phyloP scores from a whole-genome alignment of 2,797 vertebrate genomes.

The Myotis planiceps region DNA sequence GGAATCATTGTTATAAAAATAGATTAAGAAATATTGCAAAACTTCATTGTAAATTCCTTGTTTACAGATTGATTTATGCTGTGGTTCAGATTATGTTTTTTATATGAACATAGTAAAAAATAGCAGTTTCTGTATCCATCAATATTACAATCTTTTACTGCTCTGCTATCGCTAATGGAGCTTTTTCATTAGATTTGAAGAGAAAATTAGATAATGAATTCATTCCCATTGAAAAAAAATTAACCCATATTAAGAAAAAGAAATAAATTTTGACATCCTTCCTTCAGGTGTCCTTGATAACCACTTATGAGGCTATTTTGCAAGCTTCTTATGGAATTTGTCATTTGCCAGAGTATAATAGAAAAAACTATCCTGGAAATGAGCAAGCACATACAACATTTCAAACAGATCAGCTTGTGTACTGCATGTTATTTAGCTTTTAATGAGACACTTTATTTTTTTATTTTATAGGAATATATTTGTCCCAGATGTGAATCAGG shows the following conservation, averaged over 20 bases:
- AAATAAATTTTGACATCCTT: background rate
- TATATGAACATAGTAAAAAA: background rate
- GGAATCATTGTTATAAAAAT: conserved; percentile 24
- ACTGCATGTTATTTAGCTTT: background rate
- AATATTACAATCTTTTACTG: background rate
- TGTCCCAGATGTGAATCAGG: conserved; percentile 97
- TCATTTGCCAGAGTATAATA: conserved; percentile 4
- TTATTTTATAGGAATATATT: conserved; percentile 92
- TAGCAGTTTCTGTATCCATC: background rate
- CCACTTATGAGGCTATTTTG: conserved; percentile 12
- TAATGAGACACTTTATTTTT: conserved; percentile 59
- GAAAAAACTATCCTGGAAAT: background rate
- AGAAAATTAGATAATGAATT: conserved; percentile 39
- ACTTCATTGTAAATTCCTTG: background rate
- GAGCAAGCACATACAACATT: background rate
- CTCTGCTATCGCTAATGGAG: background rate
- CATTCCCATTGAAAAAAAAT: conserved; percentile 5
- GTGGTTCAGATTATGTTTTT: conserved; percentile 16
- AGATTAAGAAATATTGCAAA: conserved; percentile 31
- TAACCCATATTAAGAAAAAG: background rate
- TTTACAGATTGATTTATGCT: conserved; percentile 22
- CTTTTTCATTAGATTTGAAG: conserved; percentile 48
- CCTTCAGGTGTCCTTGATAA: background rate
- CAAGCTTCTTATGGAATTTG: background rate
- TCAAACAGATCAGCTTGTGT: background rate